These are phyloP conservation scores for Eledona agricola DNA, from an alignment of 2,888 invertebrate species.

Conservation along the genomic window DNA sequence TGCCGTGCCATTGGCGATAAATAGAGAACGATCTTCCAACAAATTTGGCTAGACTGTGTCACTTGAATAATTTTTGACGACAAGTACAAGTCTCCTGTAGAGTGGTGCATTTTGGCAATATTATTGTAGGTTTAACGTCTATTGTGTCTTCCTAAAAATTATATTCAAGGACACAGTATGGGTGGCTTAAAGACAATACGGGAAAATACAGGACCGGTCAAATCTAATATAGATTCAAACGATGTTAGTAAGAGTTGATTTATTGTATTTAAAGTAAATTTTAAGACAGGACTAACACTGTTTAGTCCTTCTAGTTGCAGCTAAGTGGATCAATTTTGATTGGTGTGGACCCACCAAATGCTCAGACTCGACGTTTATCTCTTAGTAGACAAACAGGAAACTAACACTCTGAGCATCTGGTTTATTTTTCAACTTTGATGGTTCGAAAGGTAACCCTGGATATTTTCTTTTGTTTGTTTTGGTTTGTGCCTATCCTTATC, in stretches of 20 bases:
- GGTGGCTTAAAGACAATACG: constrained; percentile 49
- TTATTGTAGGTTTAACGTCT: constrained; percentile 34
- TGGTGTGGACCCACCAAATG: constrained; percentile 53
- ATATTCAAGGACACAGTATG: constrained; percentile 45
- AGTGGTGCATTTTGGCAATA: constrained; percentile 45
- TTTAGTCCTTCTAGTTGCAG: constrained; percentile 8
- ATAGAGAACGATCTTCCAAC: constrained; percentile 18
- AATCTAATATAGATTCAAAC: constrained; percentile 35
- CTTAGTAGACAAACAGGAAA: constrained; percentile 51
- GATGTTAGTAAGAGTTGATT: constrained; percentile 23
- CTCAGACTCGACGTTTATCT: constrained; percentile 44
- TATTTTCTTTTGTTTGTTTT: constrained; percentile 49
- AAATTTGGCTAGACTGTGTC: constrained; percentile 45
- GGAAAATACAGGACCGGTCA: constrained; percentile 46
- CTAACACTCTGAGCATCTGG: constrained; percentile 56
- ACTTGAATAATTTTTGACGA: constrained; percentile 46
- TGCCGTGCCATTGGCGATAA: constrained; percentile 18
- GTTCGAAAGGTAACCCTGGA: constrained; percentile 39
- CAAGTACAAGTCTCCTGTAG: constrained; percentile 38
- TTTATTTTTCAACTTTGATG: constrained; percentile 42
- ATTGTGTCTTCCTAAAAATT: constrained; percentile 48
- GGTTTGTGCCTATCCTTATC: constrained; percentile 51
- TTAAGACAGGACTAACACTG: constrained; percentile 11
- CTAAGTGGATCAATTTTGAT: constrained; percentile 31
- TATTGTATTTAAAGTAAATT: constrained; percentile 17